Evolutionary conservation across 2,797 vertebrate genomes (phyloP), one percentile per base, ranked within the genome.

Genomic region (Leontocebus nigricollis): DNA sequence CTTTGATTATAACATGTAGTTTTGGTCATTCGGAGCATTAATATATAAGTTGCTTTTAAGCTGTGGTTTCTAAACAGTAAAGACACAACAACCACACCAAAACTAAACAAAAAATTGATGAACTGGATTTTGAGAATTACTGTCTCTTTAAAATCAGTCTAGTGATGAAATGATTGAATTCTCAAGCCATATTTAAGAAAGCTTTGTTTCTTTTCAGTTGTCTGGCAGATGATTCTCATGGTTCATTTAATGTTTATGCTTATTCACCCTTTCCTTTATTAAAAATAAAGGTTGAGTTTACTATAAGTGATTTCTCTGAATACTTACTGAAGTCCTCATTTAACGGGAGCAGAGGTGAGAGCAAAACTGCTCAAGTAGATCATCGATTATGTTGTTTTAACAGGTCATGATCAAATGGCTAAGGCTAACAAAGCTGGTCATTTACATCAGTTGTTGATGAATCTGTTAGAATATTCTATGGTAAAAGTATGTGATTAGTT

Each of bases 311-410:
- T 94, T 96, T 77, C 76, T 88, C 81, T 95, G 36, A 59, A 39
- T 57, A 39, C 41, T 79, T 94, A 82, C 24, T 84, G 81, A 86
- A 82, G 55, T 96, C 90, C 48, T 94, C 77, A 84, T 90, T 95
- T 95, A 96, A 89, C 17, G 57, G 44, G 61, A 93, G 14, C 41
- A 93, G 30, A 96, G 48, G 70, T 59, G 39, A 97, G 48, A 86
- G 20, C 44, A 79, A 64, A 90, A 67, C 44, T 94, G 83, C 91
- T 90, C 73, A 91, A 93, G 96, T 13, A 97, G 89, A 94, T 96
- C 87, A 97, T 88, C 84, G 89, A 94, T 95, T 95, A 72, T 73
- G 11, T 96, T 94, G 90, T 96, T 91, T 95, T 90, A 88, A 75
- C 14, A 90, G 64, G 30, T 90, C 77, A 36, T 97, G 94, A 95